Evolutionary conservation across 2,113 vertebrate genomes (phyloP).

Genomic region (Sapajus apella): DNA sequence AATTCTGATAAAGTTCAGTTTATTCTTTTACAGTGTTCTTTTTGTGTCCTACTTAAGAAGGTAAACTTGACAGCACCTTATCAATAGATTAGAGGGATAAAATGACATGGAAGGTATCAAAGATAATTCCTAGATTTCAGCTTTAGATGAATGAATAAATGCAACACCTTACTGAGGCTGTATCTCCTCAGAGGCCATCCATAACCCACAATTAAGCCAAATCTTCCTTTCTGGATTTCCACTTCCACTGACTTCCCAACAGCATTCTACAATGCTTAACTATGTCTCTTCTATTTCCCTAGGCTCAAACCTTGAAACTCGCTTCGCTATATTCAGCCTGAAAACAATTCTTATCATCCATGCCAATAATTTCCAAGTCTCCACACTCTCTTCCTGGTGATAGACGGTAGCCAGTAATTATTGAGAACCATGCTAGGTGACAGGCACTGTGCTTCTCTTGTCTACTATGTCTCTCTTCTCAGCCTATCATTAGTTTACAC

Average conservation of each 20-base stretch:
- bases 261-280: background rate
- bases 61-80: background rate
- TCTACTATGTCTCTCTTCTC: background rate
- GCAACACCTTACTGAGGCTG: background rate
- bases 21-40: background rate
- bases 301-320: slow-evolving; percentile 29
- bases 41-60: slow-evolving; percentile 26
- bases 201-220: background rate
- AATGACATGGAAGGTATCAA: background rate
- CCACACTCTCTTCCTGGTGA: background rate
- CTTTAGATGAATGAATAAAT: slow-evolving; percentile 19
- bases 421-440: background rate
- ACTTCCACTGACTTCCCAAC: background rate
- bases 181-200: background rate
- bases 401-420: background rate
- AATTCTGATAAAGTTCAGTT: slow-evolving; percentile 13
- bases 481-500: background rate
- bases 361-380: slow-evolving; percentile 40
- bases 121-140: background rate
- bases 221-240: slow-evolving; percentile 9
- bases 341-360: slow-evolving; percentile 17
- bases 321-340: slow-evolving; percentile 8
- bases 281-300: background rate
- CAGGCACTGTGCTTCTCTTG: background rate
- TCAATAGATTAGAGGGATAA: background rate